phyloP scores from a whole-genome alignment of 1,140 invertebrate species.

The Drosophila grimshawi region DNA sequence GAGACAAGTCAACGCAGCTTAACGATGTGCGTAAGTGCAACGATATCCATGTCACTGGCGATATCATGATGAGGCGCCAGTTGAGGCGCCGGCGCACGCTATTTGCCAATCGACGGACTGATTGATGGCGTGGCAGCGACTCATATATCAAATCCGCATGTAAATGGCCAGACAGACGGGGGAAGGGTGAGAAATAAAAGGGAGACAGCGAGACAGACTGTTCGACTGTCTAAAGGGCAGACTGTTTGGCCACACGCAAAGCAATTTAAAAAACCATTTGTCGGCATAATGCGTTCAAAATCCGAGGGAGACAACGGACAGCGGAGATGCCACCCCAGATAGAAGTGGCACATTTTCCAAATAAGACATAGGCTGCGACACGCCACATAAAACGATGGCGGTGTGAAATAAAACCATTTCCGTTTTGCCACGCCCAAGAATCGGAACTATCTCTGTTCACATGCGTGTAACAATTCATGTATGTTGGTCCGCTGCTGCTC shows the following conservation, averaged over 20 bases:
- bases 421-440: conserved; percentile 37
- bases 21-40: conserved; percentile 52
- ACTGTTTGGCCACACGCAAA: conserved; percentile 62
- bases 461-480: conserved; percentile 76
- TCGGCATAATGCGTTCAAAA: conserved; percentile 58
- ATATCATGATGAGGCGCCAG: conserved; percentile 26
- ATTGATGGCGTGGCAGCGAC: conserved; percentile 66
- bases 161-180: conserved; percentile 48
- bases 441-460: conserved; percentile 54
- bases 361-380: conserved; percentile 60
- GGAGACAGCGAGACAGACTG: conserved; percentile 1
- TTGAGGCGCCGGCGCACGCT: conserved; percentile 6
- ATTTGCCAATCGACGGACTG: conserved; percentile 58
- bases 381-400: conserved; percentile 59
- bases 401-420: conserved; percentile 78
- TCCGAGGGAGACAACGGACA: background rate
- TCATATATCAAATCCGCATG: conserved; percentile 81
- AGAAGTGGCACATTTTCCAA: conserved; percentile 21
- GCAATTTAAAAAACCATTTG: conserved; percentile 77
- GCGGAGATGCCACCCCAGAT: conserved; percentile 41
- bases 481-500: conserved; percentile 33
- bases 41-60: conserved; percentile 33
- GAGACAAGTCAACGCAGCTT: conserved; percentile 31
- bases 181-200: background rate
- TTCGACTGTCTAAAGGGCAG: conserved; percentile 26